Evolutionary conservation across 2,797 vertebrate genomes (phyloP).

Genomic region (Chaetophractus vellerosus): DNA sequence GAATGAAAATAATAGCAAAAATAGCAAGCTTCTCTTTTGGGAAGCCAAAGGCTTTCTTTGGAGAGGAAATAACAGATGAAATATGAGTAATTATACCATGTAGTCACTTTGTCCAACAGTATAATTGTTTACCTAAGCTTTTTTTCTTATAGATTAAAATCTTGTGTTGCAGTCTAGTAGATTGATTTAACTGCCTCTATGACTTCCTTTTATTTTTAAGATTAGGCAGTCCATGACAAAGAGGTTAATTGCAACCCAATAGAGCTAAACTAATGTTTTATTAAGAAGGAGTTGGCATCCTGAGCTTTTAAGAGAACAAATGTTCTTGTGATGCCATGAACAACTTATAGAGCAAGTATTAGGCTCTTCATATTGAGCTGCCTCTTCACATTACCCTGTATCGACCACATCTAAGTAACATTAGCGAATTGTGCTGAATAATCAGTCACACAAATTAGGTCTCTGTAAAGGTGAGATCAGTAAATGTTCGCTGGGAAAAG

Average conservation of each 20-base stretch:
- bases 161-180: constrained; percentile 79
- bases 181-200: constrained; percentile 87
- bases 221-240: constrained; percentile 86
- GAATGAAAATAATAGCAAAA: constrained; percentile 73
- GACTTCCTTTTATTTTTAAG: constrained; percentile 88
- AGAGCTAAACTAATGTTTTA: constrained; percentile 88
- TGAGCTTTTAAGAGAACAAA: constrained; percentile 86
- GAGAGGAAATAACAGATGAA: constrained; percentile 66
- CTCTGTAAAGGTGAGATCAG: constrained; percentile 77
- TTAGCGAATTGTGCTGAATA: constrained; percentile 79
- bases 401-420: constrained; percentile 80
- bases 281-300: constrained; percentile 81
- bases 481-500: constrained; percentile 59
- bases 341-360: constrained; percentile 80
- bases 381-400: constrained; percentile 79
- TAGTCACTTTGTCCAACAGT: constrained; percentile 67
- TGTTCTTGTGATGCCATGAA: constrained; percentile 78
- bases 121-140: constrained; percentile 83
- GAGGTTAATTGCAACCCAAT: constrained; percentile 89
- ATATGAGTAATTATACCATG: constrained; percentile 81
- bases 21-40: constrained; percentile 40
- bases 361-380: constrained; percentile 80
- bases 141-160: constrained; percentile 83
- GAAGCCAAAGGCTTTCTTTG: constrained; percentile 70
- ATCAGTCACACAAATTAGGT: constrained; percentile 67